Conservation (phyloP, 2,888 invertebrate species). For the Drosophila kuntzei region DNA sequence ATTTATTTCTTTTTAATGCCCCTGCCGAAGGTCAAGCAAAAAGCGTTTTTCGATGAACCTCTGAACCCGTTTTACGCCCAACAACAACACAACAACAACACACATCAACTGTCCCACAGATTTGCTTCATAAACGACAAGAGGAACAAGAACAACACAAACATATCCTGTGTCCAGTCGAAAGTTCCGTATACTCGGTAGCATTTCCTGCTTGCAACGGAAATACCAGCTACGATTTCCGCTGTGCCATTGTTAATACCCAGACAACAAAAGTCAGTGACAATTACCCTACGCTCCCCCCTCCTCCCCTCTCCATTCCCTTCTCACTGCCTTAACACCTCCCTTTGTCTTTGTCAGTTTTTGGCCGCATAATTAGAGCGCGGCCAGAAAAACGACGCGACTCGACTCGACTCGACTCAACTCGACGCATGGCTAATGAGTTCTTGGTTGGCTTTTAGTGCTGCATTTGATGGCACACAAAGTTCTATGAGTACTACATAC, state of each 20-base stretch:
- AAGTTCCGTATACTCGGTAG: conserved; percentile 34
- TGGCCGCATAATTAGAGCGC: conserved; percentile 68
- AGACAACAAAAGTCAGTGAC: conserved; percentile 35
- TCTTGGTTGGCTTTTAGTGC: conserved; percentile 56
- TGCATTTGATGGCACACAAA: conserved; percentile 63
- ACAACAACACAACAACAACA: not conserved
- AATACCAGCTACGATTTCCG: conserved; percentile 70
- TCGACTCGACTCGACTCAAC: too few relatives aligned
- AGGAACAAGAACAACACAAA: not conserved
- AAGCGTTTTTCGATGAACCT: conserved; percentile 60
- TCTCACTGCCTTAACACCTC: not conserved
- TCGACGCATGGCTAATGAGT: conserved; percentile 73
- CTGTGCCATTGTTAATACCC: conserved; percentile 39
- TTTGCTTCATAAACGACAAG: conserved; percentile 43
- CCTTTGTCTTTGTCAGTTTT: conserved; percentile 29
- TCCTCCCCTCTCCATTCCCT: too few relatives aligned
- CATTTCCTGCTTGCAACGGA: conserved; percentile 61
- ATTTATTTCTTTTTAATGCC: conserved; percentile 80
- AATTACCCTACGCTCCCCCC: not conserved
- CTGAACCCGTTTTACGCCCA: conserved; percentile 57
- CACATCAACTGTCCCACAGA: conserved; percentile 18
- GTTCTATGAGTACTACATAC: conserved; percentile 5
- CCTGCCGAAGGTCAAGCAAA: conserved; percentile 70
- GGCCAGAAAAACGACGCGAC: too few relatives aligned
- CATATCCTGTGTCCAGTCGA: conserved; percentile 30